Percentiles rank a stretch among this genome's conserved stretches.
Evolutionary conservation across 2,113 vertebrate species (phyloP).

Genomic region (Poecilia latipinna): DNA sequence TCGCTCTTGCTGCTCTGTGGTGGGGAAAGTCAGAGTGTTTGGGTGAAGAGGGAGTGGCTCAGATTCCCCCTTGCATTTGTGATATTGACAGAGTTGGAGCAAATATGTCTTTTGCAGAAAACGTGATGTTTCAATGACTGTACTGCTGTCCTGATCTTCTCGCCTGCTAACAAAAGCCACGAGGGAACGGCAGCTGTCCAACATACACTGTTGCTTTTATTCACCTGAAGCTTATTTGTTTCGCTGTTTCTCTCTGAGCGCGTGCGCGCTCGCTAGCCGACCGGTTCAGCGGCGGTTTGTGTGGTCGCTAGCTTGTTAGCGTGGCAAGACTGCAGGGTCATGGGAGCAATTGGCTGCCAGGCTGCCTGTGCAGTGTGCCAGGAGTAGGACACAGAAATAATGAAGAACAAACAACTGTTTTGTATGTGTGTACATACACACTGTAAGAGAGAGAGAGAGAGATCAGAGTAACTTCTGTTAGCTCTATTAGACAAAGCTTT

Average conservation of each 20-base stretch:
- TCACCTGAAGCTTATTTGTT: conserved; percentile 32
- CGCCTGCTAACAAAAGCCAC: conserved; percentile 19
- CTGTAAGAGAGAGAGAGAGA: conserved; percentile 55
- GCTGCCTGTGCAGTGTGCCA: conserved; percentile 70
- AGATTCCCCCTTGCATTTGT: conserved; percentile 5
- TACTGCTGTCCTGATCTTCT: not conserved
- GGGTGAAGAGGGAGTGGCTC: not conserved
- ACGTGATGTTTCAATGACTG: conserved; percentile 4
- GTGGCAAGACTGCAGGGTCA: conserved; percentile 78
- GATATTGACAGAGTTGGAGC: conserved; percentile 14
- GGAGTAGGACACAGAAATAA: conserved; percentile 76
- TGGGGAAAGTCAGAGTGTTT: conserved; percentile 33
- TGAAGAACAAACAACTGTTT: conserved; percentile 63
- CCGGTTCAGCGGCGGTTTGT: conserved; percentile 61
- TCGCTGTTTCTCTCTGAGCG: not conserved
- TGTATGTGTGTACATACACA: conserved; percentile 35
- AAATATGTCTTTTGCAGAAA: conserved; percentile 1
- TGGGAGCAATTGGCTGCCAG: conserved; percentile 80
- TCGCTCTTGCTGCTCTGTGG: conserved; percentile 47
- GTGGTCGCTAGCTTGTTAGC: conserved; percentile 81
- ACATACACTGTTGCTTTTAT: conserved; percentile 14
- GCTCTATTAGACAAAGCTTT: conserved; percentile 76
- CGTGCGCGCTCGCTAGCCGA: conserved; percentile 13
- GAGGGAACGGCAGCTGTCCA: not conserved
- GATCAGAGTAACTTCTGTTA: conserved; percentile 79